Base-by-base conservation (phyloP, 1,140 invertebrate species). In the Vanessa tameamea region DNA sequence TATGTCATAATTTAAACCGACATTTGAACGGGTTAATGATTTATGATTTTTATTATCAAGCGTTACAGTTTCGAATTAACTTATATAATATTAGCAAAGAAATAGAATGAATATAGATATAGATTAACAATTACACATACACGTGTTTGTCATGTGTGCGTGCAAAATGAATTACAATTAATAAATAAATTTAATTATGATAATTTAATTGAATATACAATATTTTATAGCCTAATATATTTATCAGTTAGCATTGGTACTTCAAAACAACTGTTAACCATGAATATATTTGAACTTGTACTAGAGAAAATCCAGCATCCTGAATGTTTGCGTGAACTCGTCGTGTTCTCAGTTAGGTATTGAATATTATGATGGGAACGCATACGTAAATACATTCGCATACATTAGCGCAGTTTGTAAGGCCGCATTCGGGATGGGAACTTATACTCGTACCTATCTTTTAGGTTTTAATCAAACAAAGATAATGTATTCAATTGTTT, bases 401-500 rank as follows among this genome's bases (percentile, higher is more conserved):
- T 83, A 81, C 69, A 83, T 83, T 79, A 81, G 65, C 64, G 51
- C 57, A 70, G 69, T 76, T 71, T 69, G 74, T 74, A 73, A 70
- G 71, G 64, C 47, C 47, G 37, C 66, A 64, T 66, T 78, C 64
- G 13, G 23, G 48, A 13, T 51, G 50, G 20, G 47, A 73, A 59
- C 53, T 65, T 31, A 47, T 66, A 73, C 23, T 67, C 43, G 15
- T 57, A 57, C n/a, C 47, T 20, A 14, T n/a, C 20, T 64, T 64
- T 64, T 64, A 43, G 37, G 37, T 9, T 43, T 43, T 43, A 43
- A 43, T 31, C 26, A 31, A 31, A 48, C 47, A 48, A 48, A 59
- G 55, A 59, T 23, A 43, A 43, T 31, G 26, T 31, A 31, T 31
- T 31, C 26, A 31, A 31, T 31, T 31, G 2, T 31, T 31, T 31